Base-by-base conservation (phyloP, 2,888 invertebrate genomes). In the Toxonevra muliebris region DNA sequence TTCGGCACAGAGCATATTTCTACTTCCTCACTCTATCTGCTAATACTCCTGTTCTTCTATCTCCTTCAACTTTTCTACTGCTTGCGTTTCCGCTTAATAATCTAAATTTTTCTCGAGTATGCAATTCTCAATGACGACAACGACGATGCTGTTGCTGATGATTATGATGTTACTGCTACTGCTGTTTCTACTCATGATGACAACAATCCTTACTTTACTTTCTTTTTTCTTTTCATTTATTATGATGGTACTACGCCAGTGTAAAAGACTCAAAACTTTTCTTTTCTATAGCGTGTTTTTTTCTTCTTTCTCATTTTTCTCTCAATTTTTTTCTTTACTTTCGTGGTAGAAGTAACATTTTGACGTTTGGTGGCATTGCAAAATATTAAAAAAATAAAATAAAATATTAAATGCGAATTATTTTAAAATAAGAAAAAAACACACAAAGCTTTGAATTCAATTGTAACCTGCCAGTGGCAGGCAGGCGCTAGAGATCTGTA, bases 91-190 rank as follows among this genome's bases (percentile, higher is more conserved):
- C 54, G 60, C 60, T 60, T 45, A 60, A 65, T 60, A 65, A 66
- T 60, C 60, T n/a, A 66, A 30, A 65, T 53, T 54, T 66, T 66
- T 17, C 60, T 17, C 54, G 19, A 59, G 65, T 66, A 66, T 66
- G 65, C 65, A 60, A 43, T 66, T 61, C 42, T 30, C 30, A 30
- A 30, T 30, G 30, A 30, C 30, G 30, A 30, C 30, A 7, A 30
- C 30, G 7, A 30, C 30, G 7, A 30, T 30, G 30, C 30, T 30
- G 30, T 7, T 30, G 30, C 2, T 30, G 30, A 30, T 30, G 30
- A 30, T 30, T 2, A 30, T 30, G 30, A 30, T 30, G 30, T 7
- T 30, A 7, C 30, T 30, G 30, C 30, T 30, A 30, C 30, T 30
- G 30, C 30, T 30, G 30, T 7, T 30, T 2, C 7, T 30, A 7